Evolutionary conservation across 2,888 invertebrate species (phyloP).

Genomic region (Odontocerum albicorne): DNA sequence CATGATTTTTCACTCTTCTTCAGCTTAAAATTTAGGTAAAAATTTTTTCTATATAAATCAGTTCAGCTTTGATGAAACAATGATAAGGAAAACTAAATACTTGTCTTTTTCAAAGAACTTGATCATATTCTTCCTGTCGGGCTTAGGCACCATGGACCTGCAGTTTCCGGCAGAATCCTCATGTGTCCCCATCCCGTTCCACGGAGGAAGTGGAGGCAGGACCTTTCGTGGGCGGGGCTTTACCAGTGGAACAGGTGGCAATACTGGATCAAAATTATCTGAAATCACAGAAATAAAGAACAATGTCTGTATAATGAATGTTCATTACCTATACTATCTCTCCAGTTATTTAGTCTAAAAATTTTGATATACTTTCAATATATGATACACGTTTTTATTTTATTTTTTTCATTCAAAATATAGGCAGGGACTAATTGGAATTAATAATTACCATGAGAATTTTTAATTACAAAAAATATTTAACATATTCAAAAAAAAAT

Average conservation of each 20-base stretch:
- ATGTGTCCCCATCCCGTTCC: slow-evolving; percentile 88
- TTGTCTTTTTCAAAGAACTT: slow-evolving; percentile 81
- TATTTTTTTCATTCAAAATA: too few relatives aligned
- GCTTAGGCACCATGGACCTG: slow-evolving; percentile 74
- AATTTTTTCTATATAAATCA: slow-evolving; percentile 21
- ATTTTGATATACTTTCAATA: too few relatives aligned
- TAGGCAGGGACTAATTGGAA: too few relatives aligned
- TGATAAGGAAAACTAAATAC: slow-evolving; percentile 44
- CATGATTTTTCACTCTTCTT: too few relatives aligned
- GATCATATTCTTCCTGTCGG: slow-evolving; percentile 75
- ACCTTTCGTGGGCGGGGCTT: slow-evolving; percentile 43
- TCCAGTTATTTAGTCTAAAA: too few relatives aligned
- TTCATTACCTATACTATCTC: too few relatives aligned
- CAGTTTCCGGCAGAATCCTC: slow-evolving; percentile 91
- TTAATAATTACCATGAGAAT: too few relatives aligned
- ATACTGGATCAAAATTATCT: slow-evolving; percentile 66
- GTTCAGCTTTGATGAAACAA: neutral
- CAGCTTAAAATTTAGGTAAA: too few relatives aligned
- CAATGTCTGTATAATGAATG: too few relatives aligned
- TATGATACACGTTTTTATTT: too few relatives aligned
- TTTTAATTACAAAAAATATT: too few relatives aligned
- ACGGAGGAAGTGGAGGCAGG: slow-evolving; percentile 67
- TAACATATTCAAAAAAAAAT: too few relatives aligned
- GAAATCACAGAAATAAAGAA: slow-evolving; percentile 39
- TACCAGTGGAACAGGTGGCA: slow-evolving; percentile 47